Evolutionary conservation across 2,888 invertebrate genomes (phyloP).

Genomic region (Pseudococcus viburni): DNA sequence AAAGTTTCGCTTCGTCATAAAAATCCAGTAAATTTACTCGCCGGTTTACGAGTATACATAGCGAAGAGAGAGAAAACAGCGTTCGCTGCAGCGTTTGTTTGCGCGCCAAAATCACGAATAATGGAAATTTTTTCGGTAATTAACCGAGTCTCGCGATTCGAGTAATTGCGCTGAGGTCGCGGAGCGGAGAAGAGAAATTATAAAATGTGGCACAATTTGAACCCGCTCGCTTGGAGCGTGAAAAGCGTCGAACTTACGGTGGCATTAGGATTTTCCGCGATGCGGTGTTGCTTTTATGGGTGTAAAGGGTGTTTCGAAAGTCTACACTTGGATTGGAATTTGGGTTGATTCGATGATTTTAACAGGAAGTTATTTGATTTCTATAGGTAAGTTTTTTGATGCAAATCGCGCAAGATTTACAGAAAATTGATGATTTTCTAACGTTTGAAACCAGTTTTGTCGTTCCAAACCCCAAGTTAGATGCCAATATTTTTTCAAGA

Average conservation of each 20-base stretch:
- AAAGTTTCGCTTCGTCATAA: constrained; percentile 1
- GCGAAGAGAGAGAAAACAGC: not conserved
- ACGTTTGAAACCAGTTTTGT: too few relatives aligned
- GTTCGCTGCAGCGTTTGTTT: not conserved
- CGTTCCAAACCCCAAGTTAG: too few relatives aligned
- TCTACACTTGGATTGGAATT: not conserved
- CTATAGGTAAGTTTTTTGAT: too few relatives aligned
- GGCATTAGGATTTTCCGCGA: not conserved
- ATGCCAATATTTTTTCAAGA: too few relatives aligned
- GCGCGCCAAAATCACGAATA: constrained; percentile 23
- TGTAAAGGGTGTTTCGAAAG: not conserved
- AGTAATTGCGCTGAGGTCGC: not conserved
- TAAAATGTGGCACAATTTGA: constrained; percentile 1
- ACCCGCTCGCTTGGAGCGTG: not conserved
- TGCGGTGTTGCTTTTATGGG: constrained; percentile 1
- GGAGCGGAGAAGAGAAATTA: not conserved
- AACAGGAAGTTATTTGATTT: too few relatives aligned
- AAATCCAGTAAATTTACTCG: not conserved
- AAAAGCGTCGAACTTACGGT: not conserved
- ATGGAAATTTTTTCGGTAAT: constrained; percentile 22
- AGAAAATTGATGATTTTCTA: too few relatives aligned
- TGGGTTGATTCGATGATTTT: too few relatives aligned
- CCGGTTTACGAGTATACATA: not conserved
- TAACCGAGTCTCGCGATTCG: constrained; percentile 24
- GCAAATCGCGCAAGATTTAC: too few relatives aligned